These are phyloP conservation scores for Beroe ovata DNA, from an alignment of 37 sponge, comb jelly and placozoan genomes.

Conservation along the genomic window DNA sequence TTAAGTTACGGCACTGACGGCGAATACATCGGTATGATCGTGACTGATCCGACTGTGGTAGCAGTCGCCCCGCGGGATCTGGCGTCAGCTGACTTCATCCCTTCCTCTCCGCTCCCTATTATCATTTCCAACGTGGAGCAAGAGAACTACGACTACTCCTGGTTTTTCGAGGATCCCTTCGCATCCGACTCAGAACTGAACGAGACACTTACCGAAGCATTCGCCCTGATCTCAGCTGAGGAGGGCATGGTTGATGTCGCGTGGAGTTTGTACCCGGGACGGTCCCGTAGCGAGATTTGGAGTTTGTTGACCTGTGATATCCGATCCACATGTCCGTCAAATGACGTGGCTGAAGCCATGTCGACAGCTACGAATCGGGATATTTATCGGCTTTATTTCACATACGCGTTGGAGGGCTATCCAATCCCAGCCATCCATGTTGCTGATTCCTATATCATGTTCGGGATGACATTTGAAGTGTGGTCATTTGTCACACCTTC, in stretches of 20 bases:
- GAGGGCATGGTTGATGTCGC: background rate
- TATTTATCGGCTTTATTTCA: slow-evolving; percentile 6
- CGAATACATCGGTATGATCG: background rate
- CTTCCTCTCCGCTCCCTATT: background rate
- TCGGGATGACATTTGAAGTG: background rate
- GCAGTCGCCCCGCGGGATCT: background rate
- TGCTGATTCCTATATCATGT: background rate
- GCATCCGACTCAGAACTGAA: background rate
- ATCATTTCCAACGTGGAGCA: slow-evolving; percentile 7
- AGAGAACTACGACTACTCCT: background rate
- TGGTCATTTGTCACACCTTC: background rate
- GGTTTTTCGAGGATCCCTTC: background rate
- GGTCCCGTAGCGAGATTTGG: background rate
- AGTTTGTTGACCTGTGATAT: slow-evolving; percentile 26
- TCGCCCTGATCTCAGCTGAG: background rate
- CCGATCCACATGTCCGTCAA: slow-evolving; percentile 26
- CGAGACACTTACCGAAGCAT: background rate
- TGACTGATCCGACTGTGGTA: slow-evolving; percentile 4
- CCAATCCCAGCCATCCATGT: background rate
- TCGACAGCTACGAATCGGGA: background rate
- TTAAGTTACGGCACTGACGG: background rate
- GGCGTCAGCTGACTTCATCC: background rate
- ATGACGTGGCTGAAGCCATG: slow-evolving; percentile 18
- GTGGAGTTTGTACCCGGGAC: slow-evolving; percentile 5
- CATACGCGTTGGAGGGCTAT: background rate